A percentile compares a stretch with the other conserved stretches of the same genome.
These are phyloP conservation scores for Limosa lapponica DNA, from an alignment of 2,797 vertebrate genomes.

Conservation along the genomic window DNA sequence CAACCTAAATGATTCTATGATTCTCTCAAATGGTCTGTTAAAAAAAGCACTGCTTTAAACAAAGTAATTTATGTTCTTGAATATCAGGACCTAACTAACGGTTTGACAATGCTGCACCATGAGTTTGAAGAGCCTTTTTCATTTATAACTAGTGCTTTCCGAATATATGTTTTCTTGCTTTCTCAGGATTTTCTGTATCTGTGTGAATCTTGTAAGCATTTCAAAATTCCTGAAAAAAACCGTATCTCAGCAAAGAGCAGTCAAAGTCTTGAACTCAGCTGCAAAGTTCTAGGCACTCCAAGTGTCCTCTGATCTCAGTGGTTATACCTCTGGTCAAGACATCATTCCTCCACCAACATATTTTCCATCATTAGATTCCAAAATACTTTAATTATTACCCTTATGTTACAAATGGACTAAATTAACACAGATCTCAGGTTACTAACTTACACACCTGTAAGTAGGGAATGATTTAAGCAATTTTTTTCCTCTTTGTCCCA, in stretches of 20 bases:
- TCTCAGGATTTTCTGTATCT: neutral
- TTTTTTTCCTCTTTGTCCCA: neutral
- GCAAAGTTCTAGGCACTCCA: neutral
- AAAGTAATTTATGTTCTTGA: neutral
- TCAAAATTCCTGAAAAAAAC: neutral
- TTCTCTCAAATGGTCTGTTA: neutral
- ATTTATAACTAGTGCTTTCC: neutral
- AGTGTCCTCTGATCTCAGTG: neutral
- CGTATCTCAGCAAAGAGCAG: neutral
- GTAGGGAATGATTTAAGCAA: neutral
- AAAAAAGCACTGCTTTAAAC: neutral
- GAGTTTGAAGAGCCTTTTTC: neutral
- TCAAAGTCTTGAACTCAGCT: neutral
- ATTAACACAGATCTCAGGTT: neutral
- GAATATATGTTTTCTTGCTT: neutral
- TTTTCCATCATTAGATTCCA: neutral
- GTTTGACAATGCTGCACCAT: neutral
- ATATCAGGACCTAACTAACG: neutral
- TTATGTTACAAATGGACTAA: neutral
- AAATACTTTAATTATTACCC: neutral
- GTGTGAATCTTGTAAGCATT: neutral
- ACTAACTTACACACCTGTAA: neutral
- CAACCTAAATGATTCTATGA: neutral
- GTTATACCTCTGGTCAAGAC: neutral
- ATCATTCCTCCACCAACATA: neutral